phyloP scores from a whole-genome alignment of 1,140 invertebrate species.

The Pachyrhynchus sulphureomaculatus region DNA sequence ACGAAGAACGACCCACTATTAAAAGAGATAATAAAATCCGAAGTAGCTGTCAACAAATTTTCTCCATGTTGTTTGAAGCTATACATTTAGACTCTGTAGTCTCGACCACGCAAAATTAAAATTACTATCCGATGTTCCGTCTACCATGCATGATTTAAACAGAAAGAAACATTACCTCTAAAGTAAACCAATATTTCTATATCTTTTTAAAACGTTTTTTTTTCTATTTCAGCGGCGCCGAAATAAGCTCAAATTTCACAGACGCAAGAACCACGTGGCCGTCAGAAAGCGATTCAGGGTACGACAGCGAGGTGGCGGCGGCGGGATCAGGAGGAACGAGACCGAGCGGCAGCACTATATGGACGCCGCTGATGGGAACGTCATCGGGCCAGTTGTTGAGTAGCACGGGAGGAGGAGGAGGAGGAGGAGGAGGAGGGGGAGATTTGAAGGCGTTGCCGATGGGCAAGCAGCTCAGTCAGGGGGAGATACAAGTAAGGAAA shows the following conservation, averaged over 20 bases:
- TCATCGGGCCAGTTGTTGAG: slow-evolving; percentile 15
- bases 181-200: too few species aligned
- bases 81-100: too few species aligned
- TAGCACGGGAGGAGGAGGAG: not conserved
- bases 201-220: too few species aligned
- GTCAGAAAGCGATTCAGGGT: slow-evolving; percentile 32
- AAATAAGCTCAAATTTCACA: slow-evolving; percentile 75
- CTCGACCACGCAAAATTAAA: too few species aligned
- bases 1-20: too few species aligned
- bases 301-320: slow-evolving; percentile 10
- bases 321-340: not conserved
- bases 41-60: too few species aligned
- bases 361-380: not conserved
- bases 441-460: slow-evolving; percentile 18
- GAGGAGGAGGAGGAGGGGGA: not conserved
- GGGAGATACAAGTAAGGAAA: slow-evolving; percentile 44
- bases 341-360: not conserved
- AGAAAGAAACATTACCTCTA: too few species aligned
- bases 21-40: too few species aligned
- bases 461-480: slow-evolving; percentile 37
- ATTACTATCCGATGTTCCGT: too few species aligned
- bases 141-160: too few species aligned
- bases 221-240: slow-evolving; percentile 55
- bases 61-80: too few species aligned
- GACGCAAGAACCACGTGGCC: slow-evolving; percentile 75